These are phyloP conservation scores for Agrochola lota DNA, from an alignment of 2,888 invertebrate species.

Conservation along the genomic window DNA sequence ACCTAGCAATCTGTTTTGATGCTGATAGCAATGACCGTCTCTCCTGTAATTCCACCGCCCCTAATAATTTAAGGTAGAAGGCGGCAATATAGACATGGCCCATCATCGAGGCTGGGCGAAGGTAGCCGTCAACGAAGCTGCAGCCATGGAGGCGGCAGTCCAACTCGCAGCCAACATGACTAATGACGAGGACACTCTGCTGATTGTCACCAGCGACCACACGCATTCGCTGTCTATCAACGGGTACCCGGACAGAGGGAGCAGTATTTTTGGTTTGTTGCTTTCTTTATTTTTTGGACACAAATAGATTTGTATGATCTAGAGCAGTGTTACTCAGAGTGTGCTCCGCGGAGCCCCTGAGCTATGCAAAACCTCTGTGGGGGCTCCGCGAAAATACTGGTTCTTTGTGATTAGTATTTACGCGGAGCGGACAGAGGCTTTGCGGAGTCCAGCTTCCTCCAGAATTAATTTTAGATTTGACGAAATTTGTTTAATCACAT, in stretches of 20 bases:
- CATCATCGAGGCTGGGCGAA: slow-evolving; percentile 95
- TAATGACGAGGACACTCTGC: slow-evolving; percentile 92
- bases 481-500: too few relatives aligned
- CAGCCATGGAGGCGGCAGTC: slow-evolving; percentile 95
- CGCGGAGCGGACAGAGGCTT: too few relatives aligned
- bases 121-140: slow-evolving; percentile 94
- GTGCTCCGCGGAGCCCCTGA: too few relatives aligned
- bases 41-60: neutral
- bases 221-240: slow-evolving; percentile 94
- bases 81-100: slow-evolving; percentile 96
- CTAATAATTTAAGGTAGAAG: slow-evolving; percentile 92
- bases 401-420: too few relatives aligned
- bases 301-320: neutral
- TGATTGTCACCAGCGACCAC: slow-evolving; percentile 96
- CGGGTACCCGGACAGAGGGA: slow-evolving; percentile 93
- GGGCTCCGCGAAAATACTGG: too few relatives aligned
- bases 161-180: slow-evolving; percentile 91
- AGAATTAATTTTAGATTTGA: too few relatives aligned
- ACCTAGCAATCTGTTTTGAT: neutral
- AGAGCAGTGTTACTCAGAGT: too few relatives aligned
- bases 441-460: too few relatives aligned
- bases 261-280: slow-evolving; percentile 92
- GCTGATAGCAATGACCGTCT: neutral
- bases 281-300: neutral
- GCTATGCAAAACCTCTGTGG: too few relatives aligned